These are phyloP conservation scores for Promerops cafer DNA, from an alignment of 2,113 vertebrate genomes.

Conservation along the genomic window DNA sequence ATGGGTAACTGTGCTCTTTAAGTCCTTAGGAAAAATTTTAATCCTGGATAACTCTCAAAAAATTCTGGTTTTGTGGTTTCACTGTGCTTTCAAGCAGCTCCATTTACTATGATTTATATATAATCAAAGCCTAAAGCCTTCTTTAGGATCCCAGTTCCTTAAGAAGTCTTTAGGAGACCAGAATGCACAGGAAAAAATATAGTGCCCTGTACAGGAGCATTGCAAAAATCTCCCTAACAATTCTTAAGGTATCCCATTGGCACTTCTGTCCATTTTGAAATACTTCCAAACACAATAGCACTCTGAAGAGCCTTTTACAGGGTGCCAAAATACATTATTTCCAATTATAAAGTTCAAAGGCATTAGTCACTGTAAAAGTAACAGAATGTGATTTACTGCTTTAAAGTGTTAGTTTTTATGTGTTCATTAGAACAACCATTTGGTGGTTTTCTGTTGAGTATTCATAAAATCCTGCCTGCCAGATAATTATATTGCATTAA, in stretches of 20 bases:
- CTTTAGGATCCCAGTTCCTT: not conserved
- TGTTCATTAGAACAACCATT: slow-evolving; percentile 38
- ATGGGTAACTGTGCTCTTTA: not conserved
- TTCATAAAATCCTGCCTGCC: slow-evolving; percentile 66
- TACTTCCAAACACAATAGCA: not conserved
- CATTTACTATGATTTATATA: not conserved
- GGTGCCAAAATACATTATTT: not conserved
- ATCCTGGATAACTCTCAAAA: not conserved
- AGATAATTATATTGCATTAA: slow-evolving; percentile 74
- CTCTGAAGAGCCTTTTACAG: not conserved
- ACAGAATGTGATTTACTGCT: not conserved
- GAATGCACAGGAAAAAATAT: not conserved
- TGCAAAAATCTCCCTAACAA: not conserved
- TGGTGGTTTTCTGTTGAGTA: slow-evolving; percentile 46
- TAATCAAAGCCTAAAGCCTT: not conserved
- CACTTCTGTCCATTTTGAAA: not conserved
- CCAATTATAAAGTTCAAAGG: not conserved
- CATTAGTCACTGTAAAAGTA: slow-evolving; percentile 23
- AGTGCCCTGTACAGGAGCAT: rapidly evolving
- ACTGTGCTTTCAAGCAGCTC: not conserved
- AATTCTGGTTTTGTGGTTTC: not conserved
- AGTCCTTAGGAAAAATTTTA: not conserved
- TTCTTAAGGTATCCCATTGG: not conserved
- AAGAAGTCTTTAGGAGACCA: not conserved
- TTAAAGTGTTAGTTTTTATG: slow-evolving; percentile 17